Percentiles rank a stretch among this genome's conserved stretches.
Evolutionary conservation across 2,888 invertebrate species (phyloP).

Genomic region (Syritta pipiens): DNA sequence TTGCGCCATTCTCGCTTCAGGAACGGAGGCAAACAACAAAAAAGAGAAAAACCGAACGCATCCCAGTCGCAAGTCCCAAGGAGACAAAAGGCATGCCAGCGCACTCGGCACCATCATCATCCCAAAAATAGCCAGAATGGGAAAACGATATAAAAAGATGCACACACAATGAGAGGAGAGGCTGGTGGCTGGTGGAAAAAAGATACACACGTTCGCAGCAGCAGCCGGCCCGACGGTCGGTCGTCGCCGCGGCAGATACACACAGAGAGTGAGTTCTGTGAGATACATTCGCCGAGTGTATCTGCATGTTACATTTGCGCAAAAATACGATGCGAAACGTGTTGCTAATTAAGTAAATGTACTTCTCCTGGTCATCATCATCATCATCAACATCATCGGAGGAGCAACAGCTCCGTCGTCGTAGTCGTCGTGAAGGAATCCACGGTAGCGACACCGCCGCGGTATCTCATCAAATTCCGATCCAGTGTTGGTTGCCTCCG

Average conservation of each 20-base stretch:
- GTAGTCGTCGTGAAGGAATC: constrained; percentile 12
- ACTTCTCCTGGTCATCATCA: constrained; percentile 54
- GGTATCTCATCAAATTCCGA: constrained; percentile 39
- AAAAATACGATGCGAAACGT: constrained; percentile 49
- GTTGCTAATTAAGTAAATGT: constrained; percentile 66
- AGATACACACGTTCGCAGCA: constrained; percentile 26
- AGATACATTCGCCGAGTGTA: constrained; percentile 7
- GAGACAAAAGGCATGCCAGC: constrained; percentile 50
- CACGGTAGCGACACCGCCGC: constrained; percentile 27
- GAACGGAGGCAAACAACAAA: not conserved
- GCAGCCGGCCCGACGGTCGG: constrained; percentile 20
- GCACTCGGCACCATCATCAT: not conserved
- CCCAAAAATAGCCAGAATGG: constrained; percentile 20
- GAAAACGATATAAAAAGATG: constrained; percentile 42
- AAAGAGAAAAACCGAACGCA: not conserved
- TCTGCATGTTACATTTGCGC: constrained; percentile 40
- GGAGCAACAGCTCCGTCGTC: not conserved
- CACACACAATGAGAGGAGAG: not conserved
- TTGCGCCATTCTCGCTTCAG: constrained; percentile 32
- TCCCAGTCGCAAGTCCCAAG: constrained; percentile 34
- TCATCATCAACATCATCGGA: constrained; percentile 11
- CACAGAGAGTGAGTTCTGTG: constrained; percentile 23
- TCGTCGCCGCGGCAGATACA: constrained; percentile 43
- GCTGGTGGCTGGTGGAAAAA: too few relatives aligned
- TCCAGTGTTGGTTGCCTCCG: constrained; percentile 1